phyloP scores from a whole-genome alignment of 2,888 invertebrate genomes.

The Eristalinus aeneus region DNA sequence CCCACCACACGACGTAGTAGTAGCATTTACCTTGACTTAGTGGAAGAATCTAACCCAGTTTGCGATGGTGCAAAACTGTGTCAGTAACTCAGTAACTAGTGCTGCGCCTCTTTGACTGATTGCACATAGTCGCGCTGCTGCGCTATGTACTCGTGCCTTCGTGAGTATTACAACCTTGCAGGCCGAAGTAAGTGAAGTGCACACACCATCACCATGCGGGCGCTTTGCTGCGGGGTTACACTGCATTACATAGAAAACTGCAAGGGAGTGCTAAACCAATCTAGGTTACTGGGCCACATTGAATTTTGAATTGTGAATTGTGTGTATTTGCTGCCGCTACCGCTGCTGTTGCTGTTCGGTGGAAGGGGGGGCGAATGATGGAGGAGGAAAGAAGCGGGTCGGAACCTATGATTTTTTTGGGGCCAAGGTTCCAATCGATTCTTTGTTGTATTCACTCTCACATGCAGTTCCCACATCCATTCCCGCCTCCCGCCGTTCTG shows the following conservation, averaged over 20 bases:
- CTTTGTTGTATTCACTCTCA: slow-evolving; percentile 18
- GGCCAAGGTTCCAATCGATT: slow-evolving; percentile 69
- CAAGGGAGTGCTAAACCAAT: slow-evolving; percentile 56
- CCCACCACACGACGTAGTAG: slow-evolving; percentile 1
- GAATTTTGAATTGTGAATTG: slow-evolving; percentile 60
- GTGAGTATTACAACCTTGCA: slow-evolving; percentile 62
- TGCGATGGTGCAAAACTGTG: slow-evolving; percentile 44
- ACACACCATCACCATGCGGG: not conserved
- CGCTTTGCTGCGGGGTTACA: not conserved
- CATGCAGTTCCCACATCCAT: not conserved
- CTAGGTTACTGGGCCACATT: slow-evolving; percentile 65
- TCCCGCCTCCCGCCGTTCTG: no score
- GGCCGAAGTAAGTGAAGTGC: slow-evolving; percentile 50
- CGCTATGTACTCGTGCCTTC: not conserved
- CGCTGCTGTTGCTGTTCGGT: slow-evolving; percentile 15
- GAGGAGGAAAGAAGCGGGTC: not conserved
- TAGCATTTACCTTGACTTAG: slow-evolving; percentile 62
- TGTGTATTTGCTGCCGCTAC: slow-evolving; percentile 2
- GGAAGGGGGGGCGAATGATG: slow-evolving; percentile 4
- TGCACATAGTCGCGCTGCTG: slow-evolving; percentile 12
- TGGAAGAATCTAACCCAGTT: slow-evolving; percentile 57
- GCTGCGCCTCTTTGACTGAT: slow-evolving; percentile 2
- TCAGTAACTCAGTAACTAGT: slow-evolving; percentile 62
- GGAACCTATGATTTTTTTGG: slow-evolving; percentile 24
- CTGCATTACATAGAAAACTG: slow-evolving; percentile 22